These are phyloP conservation scores for Myotis pilosus DNA, from an alignment of 2,797 vertebrate species.

Conservation along the genomic window DNA sequence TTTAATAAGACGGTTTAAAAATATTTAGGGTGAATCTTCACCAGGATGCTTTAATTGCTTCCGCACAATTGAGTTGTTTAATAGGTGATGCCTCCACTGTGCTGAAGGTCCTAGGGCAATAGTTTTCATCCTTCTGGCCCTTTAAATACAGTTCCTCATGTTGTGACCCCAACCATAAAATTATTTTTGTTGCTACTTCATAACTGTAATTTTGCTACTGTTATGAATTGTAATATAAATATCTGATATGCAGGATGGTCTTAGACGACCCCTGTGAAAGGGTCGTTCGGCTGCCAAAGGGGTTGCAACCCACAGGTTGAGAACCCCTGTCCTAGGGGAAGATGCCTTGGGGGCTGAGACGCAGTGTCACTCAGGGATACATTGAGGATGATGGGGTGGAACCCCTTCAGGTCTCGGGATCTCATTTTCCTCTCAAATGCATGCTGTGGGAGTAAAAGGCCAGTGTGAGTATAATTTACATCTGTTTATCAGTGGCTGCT, in stretches of 20 bases:
- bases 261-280: no score
- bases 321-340: neutral
- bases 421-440: neutral
- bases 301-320: no score
- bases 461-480: neutral
- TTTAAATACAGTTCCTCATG: no score
- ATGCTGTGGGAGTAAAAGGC: neutral
- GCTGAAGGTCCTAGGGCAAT: neutral
- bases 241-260: no score
- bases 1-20: conserved; percentile 52
- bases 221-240: no score
- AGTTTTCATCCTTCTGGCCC: no score
- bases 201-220: no score
- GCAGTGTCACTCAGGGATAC: neutral
- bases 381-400: neutral
- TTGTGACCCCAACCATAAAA: no score
- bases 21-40: conserved; percentile 36
- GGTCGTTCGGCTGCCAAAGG: no score
- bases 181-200: no score
- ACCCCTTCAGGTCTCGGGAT: neutral
- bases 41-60: neutral
- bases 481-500: neutral
- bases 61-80: neutral
- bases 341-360: neutral
- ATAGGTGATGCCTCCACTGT: neutral